Base-by-base conservation (phyloP, 2,888 invertebrate species). In the Lacanobia oleracea region DNA sequence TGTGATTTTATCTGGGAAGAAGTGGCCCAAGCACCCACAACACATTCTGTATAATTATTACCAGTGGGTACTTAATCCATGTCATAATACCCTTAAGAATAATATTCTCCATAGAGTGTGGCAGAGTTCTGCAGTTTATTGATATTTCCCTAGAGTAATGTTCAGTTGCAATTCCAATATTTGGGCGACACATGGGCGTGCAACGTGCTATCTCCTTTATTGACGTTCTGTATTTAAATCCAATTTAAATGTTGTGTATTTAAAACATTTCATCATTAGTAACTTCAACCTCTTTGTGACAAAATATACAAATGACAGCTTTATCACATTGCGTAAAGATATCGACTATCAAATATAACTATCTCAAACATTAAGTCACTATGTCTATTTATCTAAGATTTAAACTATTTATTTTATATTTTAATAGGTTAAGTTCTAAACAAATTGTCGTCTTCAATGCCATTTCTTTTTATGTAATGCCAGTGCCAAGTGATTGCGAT, bases 401-500 rank as follows among this genome's bases (percentile, higher is more conserved):
- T 50, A 0, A 53, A 16, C 6, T 65, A 27, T 68, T 76, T 68
- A 23, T 40, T 57, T 61, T 7, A n/a, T 4, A 50, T 14, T 56
- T 66, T 43, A 80, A 51, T 62, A 68, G 67, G 64, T 75, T 50
- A 64, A 61, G 71, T 66, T 53, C 45, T n/a, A 54, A 67, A 57
- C 27, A 53, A 65, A 80, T 67, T 23, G 0, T 48, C 7, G 14
- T 67, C 33, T 18, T 43, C 60, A 69, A 67, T 67, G 50, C 43
- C 45, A 67, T 77, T 69, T 73, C 69, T 59, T 67, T 80, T 73
- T 70, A 81, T 81, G 67, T 81, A 67, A 81, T 10, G 9, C 48
- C 56, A 68, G 33, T 72, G 59, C 63, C 63, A 77, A 54, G 9
- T 27, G 9, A 18, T 62, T 37, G 37, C 14, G 3, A 56, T 57